Evolutionary conservation across 2,797 vertebrate genomes (phyloP), one percentile per base, ranked within the genome.

Genomic region (Gymnothorax reevesii): DNA sequence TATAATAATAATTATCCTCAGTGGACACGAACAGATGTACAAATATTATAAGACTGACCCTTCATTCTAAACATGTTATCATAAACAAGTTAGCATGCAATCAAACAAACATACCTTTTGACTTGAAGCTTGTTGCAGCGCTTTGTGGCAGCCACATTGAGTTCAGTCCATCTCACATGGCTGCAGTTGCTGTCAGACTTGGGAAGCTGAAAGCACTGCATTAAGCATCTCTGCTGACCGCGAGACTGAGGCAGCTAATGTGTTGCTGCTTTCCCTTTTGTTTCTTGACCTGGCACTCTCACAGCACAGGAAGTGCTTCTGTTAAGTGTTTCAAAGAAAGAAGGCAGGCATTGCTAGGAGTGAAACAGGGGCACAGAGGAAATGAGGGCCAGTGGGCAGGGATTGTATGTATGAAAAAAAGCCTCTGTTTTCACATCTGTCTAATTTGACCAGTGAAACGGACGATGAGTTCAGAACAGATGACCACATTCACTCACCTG

Each of bases 261-360:
- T 83, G 15, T 77, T 69, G 75, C 62, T 87, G 69, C 57, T 84
- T 59, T 27, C 22, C 33, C 75, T 83, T 57, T 69, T 83, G 82
- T 73, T 83, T 87, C 25, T 64, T 82, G 52, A 0, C 3, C 4
- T 8, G 12, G 82, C 33, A 10, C 55, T 27, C 55, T 83, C n/a
- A 13, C n/a, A 25, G 8, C 55, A 6, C 55, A 57, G 13, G n/a
- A 57, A 83, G 49, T 27, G 75, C 22, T 52, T 22, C 17, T 54
- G 7, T 79, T 54, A 79, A 79, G 75, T 54, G 75, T 49, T 49
- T 79, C 42, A 79, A 49, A 79, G 49, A 52, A 7, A 15, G 69
- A n/a, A n/a, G 8, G 9, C 25, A 52, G 33, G 7, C 12, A 22
- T 7, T 9, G 6, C 42, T 52, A 52, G 49, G 17, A 42, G 33